Evolutionary conservation across 2,797 vertebrate species (phyloP), one percentile per base, ranked within the genome.

Genomic region (Darevskia nairensis): DNA sequence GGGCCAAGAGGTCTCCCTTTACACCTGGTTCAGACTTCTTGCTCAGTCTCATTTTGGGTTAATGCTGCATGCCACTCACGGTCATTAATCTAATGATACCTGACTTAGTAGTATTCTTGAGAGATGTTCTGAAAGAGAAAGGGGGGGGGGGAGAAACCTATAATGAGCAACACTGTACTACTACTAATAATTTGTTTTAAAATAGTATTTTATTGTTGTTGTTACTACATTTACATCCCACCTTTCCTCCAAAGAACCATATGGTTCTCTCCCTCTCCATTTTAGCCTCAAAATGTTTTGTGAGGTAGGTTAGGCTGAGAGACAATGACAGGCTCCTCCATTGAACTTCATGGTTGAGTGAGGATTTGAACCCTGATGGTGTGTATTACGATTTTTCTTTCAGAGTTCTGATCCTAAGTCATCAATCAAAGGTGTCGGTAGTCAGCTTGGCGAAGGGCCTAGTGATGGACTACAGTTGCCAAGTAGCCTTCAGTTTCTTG

Each of bases 401-500:
- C 89, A 99, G 99, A 96, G 96, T 90, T 97, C 96, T 91, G 97
- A 98, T 95, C 97, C 98, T 84, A 98, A 98, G 93, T 96, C 97
- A 13, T 97, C 97, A 92, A 97, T 98, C 92, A 99, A 99, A 97
- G 97, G 98, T 97, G 98, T 96, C 89, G 97, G 98, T 27, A 96
- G 96, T 94, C 96, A 98, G 94, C 97, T 98, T 96, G 98, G 97
- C 92, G 97, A 98, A 94, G 97, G 98, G 85, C 96, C 97, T 86
- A 98, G 96, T 91, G 97, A 98, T 94, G 98, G 98, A 96, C 98
- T 99, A 93, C 98, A 98, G 91, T 97, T 99, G 91, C 98, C 99
- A 87, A 98, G 97, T 96, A 99, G 98, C 97, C 98, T 99, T 95
- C 98, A 98, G 84, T 99, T 99, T 93, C 99, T 99, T 81, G 98